phyloP scores from a whole-genome alignment of 2,797 vertebrate genomes.

The Sebastes diaconus region DNA sequence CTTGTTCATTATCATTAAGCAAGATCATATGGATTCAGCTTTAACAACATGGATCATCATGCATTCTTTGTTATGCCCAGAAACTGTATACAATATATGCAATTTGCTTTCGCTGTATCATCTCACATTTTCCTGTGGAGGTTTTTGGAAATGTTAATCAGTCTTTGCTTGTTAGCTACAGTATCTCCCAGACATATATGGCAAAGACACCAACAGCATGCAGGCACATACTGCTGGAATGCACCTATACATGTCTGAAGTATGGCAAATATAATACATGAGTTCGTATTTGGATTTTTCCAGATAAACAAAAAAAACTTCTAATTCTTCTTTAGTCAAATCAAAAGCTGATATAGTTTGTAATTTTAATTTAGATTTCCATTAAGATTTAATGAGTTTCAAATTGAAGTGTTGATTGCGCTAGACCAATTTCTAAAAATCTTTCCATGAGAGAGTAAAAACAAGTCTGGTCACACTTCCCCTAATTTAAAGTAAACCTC shows the following conservation, averaged over 20 bases:
- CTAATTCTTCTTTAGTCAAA: not conserved
- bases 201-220: not conserved
- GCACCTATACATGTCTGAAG: not conserved
- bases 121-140: not conserved
- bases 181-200: not conserved
- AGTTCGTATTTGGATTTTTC: not conserved
- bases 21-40: not conserved
- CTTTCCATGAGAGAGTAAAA: not conserved
- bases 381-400: constrained; percentile 5
- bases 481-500: not conserved
- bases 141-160: not conserved
- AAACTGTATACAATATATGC: not conserved
- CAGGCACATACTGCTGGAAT: not conserved
- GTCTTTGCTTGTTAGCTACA: not conserved
- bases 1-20: not conserved
- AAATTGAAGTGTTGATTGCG: not conserved
- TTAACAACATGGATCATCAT: not conserved
- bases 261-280: not conserved
- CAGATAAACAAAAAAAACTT: not conserved
- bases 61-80: not conserved
- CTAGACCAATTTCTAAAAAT: not conserved
- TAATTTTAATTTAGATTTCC: constrained; percentile 7
- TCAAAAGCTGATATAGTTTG: not conserved
- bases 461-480: not conserved
- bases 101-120: not conserved